Base-by-base conservation (phyloP, 2,888 invertebrate species). In the Melanostoma scalare region DNA sequence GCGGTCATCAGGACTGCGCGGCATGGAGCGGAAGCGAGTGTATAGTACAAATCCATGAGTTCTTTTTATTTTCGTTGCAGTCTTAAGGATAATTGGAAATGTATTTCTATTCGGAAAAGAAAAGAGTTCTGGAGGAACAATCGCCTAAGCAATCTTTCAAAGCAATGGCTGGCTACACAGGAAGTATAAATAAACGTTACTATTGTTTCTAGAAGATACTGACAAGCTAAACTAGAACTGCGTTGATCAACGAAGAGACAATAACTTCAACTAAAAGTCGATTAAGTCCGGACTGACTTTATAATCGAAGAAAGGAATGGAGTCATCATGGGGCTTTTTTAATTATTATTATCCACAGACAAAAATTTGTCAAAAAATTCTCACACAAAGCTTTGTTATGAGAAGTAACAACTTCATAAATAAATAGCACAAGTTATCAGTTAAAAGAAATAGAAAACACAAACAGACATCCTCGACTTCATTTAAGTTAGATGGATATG, bases 21-120 rank as follows among this genome's bases (percentile, higher is more conserved):
- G 91, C 94, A 95, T 65, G 95, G 95, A 0, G 94, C 90, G 79
- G 95, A 95, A 87, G 93, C 93, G 40, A 93, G 93, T 75, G 93
- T 87, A 88, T 94, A 93, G 90, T 95, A 95, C 78, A 95, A 92
- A 90, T 95, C 94, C 89, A 94, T 91, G 33, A 84, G 86, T 67
- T 46, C 56, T 52, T 3, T 8, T 35, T 38, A 35, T 72, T 71
- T 65, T 42, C 36, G 42, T 63, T 68, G 0, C 10, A 78, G 58
- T 53, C 9, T 20, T 20, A 44, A 58, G 38, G 31, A 40, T 20
- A 20, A 20, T 20, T 20, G 20, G 20, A 20, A 20, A 20, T 1
- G 20, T 0, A 20, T 1, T 20, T 20, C 20, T 20, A 20, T 20
- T 20, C 20, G 1, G 20, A 20, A 20, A 20, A 20, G 20, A 20